A percentile compares a stretch with the other conserved stretches of the same genome.
Evolutionary conservation across 1,140 invertebrate species (phyloP).

Genomic region (Diachasmimorpha longicaudata): DNA sequence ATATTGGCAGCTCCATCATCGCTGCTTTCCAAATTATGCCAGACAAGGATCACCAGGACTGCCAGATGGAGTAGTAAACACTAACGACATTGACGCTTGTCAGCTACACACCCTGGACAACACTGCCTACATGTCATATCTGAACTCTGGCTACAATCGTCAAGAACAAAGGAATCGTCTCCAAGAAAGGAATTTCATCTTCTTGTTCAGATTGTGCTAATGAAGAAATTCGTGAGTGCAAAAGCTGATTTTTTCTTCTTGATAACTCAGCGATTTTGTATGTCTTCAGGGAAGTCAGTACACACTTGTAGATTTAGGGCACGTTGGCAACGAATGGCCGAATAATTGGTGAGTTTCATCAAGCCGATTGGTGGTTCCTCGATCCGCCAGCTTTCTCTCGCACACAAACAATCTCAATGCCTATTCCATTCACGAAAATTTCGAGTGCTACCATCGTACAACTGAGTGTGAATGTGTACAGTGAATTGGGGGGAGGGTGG

Average conservation of each 20-base stretch:
- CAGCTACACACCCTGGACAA: no score
- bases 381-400: constrained; percentile 26
- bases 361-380: constrained; percentile 43
- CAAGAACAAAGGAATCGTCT: no score
- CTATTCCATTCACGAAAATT: background rate
- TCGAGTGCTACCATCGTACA: background rate
- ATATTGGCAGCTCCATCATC: constrained; percentile 16
- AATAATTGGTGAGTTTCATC: constrained; percentile 60
- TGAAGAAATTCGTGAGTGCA: background rate
- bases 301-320: constrained; percentile 62
- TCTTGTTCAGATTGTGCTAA: no score
- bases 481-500: background rate
- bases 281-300: constrained; percentile 34
- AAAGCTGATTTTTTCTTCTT: constrained; percentile 33
- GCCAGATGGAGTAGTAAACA: background rate
- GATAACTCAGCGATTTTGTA: constrained; percentile 55
- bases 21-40: background rate
- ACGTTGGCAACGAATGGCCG: constrained; percentile 59
- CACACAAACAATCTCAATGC: constrained; percentile 13
- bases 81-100: no score
- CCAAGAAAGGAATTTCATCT: no score
- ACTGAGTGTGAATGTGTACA: background rate
- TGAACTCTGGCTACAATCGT: no score
- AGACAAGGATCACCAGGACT: background rate
- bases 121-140: no score